phyloP scores from a whole-genome alignment of 2,888 invertebrate genomes.

The Cerastis rubricosa region DNA sequence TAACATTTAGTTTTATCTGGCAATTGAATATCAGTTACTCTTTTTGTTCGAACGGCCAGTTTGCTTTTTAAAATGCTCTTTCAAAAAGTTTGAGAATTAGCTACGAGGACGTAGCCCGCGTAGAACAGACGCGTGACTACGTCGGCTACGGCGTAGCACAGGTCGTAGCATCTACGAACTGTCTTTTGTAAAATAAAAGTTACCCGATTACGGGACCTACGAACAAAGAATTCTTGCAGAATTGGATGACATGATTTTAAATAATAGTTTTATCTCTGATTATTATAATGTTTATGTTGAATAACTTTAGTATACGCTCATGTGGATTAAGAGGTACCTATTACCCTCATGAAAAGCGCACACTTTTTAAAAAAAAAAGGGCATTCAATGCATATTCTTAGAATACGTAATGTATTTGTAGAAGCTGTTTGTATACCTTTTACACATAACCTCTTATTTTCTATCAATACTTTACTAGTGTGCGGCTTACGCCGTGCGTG shows the following conservation, averaged over 20 bases:
- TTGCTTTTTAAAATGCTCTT: not conserved
- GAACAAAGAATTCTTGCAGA: not conserved
- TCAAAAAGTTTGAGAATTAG: not conserved
- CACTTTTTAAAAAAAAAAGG: too few relatives aligned
- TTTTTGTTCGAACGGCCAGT: not conserved
- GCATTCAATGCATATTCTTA: too few relatives aligned
- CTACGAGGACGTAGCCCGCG: slow-evolving; percentile 16
- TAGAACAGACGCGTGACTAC: slow-evolving; percentile 2
- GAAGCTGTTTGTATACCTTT: not conserved
- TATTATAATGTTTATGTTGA: not conserved
- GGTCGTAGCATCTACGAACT: slow-evolving; percentile 10
- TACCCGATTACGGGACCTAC: not conserved
- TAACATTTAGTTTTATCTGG: too few relatives aligned
- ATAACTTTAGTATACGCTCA: not conserved
- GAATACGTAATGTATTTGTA: not conserved
- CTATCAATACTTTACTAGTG: not conserved
- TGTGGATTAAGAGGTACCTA: not conserved
- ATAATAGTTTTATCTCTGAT: not conserved
- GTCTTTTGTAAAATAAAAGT: slow-evolving; percentile 29
- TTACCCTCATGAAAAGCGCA: not conserved
- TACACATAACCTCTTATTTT: not conserved
- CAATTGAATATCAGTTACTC: slow-evolving; percentile 1
- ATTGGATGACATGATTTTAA: not conserved
- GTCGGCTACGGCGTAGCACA: slow-evolving; percentile 23
- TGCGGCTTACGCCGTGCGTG: too few relatives aligned